Evolutionary conservation across 1,140 invertebrate genomes (phyloP).

Genomic region (Heliothis subflexa): DNA sequence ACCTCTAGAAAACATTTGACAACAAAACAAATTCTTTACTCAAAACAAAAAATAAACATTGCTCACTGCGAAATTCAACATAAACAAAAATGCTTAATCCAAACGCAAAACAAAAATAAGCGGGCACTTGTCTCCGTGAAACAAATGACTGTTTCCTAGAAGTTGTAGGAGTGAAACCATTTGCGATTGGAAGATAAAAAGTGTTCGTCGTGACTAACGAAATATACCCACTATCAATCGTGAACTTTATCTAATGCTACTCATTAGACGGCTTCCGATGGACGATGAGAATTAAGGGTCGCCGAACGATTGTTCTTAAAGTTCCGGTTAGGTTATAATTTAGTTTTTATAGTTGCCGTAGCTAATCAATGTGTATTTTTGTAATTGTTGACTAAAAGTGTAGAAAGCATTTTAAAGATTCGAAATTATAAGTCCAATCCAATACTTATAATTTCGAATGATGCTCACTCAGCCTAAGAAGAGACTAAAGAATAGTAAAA

Average conservation of each 20-base stretch:
- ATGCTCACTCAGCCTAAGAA: too few species aligned
- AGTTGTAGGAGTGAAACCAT: conserved; percentile 23
- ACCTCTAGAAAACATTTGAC: neutral
- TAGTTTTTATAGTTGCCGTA: too few species aligned
- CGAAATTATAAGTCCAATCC: too few species aligned
- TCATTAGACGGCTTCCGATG: conserved; percentile 33
- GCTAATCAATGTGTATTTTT: too few species aligned
- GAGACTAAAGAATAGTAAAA: too few species aligned
- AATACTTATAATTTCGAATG: too few species aligned
- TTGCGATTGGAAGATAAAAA: conserved; percentile 36
- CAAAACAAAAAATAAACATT: neutral
- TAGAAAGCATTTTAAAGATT: too few species aligned
- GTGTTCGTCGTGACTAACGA: conserved; percentile 21
- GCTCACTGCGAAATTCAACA: neutral
- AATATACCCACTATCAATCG: conserved; percentile 37
- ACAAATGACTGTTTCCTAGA: conserved; percentile 37
- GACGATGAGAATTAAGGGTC: neutral
- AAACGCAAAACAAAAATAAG: conserved; percentile 23
- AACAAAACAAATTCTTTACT: neutral
- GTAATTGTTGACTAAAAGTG: too few species aligned
- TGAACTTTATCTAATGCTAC: conserved; percentile 36
- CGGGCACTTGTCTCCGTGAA: conserved; percentile 17
- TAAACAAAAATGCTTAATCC: neutral
- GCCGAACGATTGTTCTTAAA: neutral
- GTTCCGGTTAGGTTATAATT: neutral